phyloP scores from a whole-genome alignment of 2,888 invertebrate species.

The Glyphotaelius pellucidus region DNA sequence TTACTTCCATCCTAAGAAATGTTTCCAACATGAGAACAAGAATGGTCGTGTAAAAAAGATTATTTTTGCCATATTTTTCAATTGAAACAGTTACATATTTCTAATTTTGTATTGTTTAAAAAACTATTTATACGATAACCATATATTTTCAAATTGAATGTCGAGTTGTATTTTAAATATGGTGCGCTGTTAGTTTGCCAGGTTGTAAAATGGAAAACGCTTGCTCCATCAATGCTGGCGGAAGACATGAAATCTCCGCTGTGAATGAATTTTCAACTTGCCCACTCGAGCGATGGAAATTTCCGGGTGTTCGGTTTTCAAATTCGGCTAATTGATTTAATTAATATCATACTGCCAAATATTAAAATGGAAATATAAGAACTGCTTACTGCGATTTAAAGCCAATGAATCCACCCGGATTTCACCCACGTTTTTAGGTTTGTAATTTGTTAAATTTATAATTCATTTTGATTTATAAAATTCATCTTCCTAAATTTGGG shows the following conservation, averaged over 20 bases:
- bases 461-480: too few relatives aligned
- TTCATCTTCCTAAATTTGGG: too few relatives aligned
- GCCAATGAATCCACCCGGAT: too few relatives aligned
- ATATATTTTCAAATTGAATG: not conserved
- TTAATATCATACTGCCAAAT: too few relatives aligned
- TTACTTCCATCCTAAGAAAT: not conserved
- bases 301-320: too few relatives aligned
- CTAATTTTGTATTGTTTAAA: not conserved
- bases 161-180: not conserved
- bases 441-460: too few relatives aligned
- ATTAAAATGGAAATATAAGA: too few relatives aligned
- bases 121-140: not conserved
- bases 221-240: not conserved
- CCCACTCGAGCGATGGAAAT: too few relatives aligned
- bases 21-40: not conserved
- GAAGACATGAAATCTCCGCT: not conserved
- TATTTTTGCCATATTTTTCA: not conserved
- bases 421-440: too few relatives aligned
- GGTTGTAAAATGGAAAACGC: not conserved
- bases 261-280: constrained; percentile 28
- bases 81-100: not conserved
- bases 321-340: too few relatives aligned
- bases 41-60: not conserved
- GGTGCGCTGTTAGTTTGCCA: not conserved
- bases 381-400: too few relatives aligned